These are phyloP conservation scores for Odontocerum albicorne DNA, from an alignment of 2,888 invertebrate species.

Conservation along the genomic window DNA sequence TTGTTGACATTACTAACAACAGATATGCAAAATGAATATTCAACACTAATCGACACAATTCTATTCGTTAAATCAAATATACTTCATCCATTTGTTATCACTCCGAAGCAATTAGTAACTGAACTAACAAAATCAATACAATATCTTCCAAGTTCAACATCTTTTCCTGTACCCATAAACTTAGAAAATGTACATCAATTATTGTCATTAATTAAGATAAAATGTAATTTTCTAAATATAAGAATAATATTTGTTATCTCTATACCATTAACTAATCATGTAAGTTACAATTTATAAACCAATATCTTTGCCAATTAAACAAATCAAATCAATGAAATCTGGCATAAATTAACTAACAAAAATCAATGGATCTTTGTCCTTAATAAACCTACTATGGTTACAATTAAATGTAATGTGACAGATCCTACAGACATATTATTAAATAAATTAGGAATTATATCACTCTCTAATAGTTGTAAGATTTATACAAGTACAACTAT, in stretches of 20 bases:
- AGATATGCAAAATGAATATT: constrained; percentile 4
- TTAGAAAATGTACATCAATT: background rate
- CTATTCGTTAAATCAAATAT: constrained; percentile 3
- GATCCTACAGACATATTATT: too few relatives aligned
- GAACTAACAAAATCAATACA: constrained; percentile 4
- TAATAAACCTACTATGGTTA: too few relatives aligned
- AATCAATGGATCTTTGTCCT: too few relatives aligned
- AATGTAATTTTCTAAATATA: background rate
- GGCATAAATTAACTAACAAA: too few relatives aligned
- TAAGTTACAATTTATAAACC: constrained; percentile 5
- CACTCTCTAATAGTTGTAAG: too few relatives aligned
- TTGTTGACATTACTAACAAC: constrained; percentile 1
- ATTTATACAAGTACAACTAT: too few relatives aligned
- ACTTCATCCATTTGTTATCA: constrained; percentile 8
- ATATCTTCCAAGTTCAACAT: constrained; percentile 6
- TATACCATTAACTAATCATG: constrained; percentile 5
- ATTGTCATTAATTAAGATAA: constrained; percentile 2
- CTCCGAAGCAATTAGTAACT: constrained; percentile 1
- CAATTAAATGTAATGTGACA: too few relatives aligned
- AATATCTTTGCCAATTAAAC: too few relatives aligned
- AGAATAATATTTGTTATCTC: constrained; percentile 6
- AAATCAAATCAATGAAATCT: too few relatives aligned
- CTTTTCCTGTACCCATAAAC: constrained; percentile 1
- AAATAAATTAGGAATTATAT: too few relatives aligned
- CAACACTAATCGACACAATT: background rate